A percentile compares a stretch with the other conserved stretches of the same genome.
Evolutionary conservation across 2,888 invertebrate species (phyloP).

Genomic region (Apotomis betuletana): DNA sequence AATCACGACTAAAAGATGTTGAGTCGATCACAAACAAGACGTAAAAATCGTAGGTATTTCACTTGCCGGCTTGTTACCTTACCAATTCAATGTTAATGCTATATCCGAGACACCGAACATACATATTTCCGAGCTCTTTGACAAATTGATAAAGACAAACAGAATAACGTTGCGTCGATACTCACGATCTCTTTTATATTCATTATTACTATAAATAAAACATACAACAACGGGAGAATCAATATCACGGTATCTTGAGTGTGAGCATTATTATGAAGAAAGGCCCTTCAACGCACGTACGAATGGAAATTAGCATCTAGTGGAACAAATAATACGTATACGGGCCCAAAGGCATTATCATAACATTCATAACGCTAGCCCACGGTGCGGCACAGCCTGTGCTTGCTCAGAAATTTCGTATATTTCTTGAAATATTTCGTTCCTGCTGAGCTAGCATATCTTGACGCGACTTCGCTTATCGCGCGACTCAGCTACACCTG

Average conservation of each 20-base stretch:
- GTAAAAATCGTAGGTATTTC: background rate
- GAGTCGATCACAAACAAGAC: too few species aligned
- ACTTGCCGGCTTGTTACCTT: constrained; percentile 14
- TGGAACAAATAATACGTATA: constrained; percentile 19
- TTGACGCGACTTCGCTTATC: too few species aligned
- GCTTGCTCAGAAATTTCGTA: background rate
- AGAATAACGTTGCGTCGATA: constrained; percentile 28
- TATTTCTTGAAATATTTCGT: too few species aligned
- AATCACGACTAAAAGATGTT: too few species aligned
- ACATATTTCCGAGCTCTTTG: constrained; percentile 22
- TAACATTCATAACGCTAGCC: constrained; percentile 1
- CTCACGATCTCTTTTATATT: constrained; percentile 36
- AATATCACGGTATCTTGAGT: constrained; percentile 39
- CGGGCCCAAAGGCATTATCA: constrained; percentile 11
- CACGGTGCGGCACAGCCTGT: background rate
- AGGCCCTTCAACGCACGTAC: constrained; percentile 26
- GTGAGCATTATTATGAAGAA: constrained; percentile 37
- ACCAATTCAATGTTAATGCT: constrained; percentile 8
- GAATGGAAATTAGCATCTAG: constrained; percentile 37
- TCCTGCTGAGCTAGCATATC: too few species aligned
- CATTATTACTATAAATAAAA: constrained; percentile 42
- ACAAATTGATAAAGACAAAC: constrained; percentile 35
- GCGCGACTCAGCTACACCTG: too few species aligned
- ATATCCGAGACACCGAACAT: background rate
- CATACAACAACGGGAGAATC: constrained; percentile 40